Evolutionary conservation across 2,113 vertebrate species (phyloP).

Genomic region (Otus sunia): DNA sequence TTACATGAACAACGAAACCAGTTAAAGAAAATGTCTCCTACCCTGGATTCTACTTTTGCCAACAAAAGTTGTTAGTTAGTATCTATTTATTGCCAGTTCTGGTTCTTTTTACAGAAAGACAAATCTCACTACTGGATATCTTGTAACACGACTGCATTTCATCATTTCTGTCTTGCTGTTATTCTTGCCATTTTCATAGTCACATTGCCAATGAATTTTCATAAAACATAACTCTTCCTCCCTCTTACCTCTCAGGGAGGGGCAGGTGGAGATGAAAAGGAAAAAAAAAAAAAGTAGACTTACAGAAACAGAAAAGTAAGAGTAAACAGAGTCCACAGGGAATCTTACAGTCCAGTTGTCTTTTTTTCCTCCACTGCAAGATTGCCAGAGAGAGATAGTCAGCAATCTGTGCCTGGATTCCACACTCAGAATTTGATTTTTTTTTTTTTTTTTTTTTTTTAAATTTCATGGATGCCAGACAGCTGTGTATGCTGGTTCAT

Average conservation of each 20-base stretch:
- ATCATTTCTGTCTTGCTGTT: not conserved
- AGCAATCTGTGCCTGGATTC: not conserved
- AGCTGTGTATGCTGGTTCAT: not conserved
- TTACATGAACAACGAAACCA: not conserved
- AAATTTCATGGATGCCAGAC: not conserved
- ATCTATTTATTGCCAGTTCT: not conserved
- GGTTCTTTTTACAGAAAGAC: not conserved
- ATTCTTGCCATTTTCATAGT: not conserved
- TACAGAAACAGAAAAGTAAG: not conserved
- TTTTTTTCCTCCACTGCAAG: not conserved
- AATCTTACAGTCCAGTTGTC: not conserved
- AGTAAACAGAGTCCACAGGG: not conserved
- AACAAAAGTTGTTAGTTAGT: not conserved
- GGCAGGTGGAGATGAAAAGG: too few relatives aligned
- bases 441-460: not conserved
- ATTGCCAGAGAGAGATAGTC: not conserved
- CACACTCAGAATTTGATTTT: not conserved
- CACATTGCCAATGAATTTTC: not conserved
- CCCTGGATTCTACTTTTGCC: not conserved
- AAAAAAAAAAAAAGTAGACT: not conserved
- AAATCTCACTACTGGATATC: not conserved
- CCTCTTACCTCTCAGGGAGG: rapidly evolving
- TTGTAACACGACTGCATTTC: not conserved
- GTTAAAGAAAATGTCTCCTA: not conserved
- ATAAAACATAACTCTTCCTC: not conserved